These are phyloP conservation scores for Hypsibius dujardini DNA, from an alignment of 1,140 invertebrate species.

Conservation along the genomic window DNA sequence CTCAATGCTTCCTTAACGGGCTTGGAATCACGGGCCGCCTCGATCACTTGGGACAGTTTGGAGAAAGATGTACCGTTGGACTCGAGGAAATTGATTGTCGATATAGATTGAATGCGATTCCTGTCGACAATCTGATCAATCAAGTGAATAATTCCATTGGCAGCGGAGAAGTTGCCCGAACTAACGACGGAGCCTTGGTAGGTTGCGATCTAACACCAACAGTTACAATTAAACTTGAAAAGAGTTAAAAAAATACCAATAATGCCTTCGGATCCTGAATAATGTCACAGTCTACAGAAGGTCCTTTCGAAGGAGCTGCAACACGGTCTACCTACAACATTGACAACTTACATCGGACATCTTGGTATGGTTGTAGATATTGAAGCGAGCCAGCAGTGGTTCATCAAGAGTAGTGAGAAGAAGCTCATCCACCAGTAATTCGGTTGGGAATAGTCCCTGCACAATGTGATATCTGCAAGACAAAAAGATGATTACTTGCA, in stretches of 20 bases:
- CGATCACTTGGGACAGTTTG: neutral
- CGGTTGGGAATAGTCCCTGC: neutral
- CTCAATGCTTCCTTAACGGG: no score
- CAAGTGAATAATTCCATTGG: slow-evolving; percentile 1
- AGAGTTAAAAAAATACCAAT: no score
- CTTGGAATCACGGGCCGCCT: no score
- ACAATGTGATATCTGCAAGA: neutral
- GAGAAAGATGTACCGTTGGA: neutral
- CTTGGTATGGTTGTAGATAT: neutral
- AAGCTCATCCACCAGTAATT: neutral
- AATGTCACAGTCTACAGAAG: no score
- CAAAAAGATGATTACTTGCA: neutral
- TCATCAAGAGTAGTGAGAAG: neutral
- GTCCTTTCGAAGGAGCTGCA: no score
- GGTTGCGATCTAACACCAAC: neutral
- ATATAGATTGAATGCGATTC: no score
- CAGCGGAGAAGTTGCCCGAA: neutral
- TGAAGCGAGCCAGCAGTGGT: neutral
- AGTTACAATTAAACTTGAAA: no score
- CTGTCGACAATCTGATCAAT: neutral
- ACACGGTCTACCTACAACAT: no score
- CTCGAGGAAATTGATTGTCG: no score
- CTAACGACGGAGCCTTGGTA: neutral
- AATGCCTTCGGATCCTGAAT: no score
- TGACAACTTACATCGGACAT: neutral